Evolutionary conservation across 2,113 vertebrate genomes (phyloP).

Genomic region (Capricornis sumatraensis): DNA sequence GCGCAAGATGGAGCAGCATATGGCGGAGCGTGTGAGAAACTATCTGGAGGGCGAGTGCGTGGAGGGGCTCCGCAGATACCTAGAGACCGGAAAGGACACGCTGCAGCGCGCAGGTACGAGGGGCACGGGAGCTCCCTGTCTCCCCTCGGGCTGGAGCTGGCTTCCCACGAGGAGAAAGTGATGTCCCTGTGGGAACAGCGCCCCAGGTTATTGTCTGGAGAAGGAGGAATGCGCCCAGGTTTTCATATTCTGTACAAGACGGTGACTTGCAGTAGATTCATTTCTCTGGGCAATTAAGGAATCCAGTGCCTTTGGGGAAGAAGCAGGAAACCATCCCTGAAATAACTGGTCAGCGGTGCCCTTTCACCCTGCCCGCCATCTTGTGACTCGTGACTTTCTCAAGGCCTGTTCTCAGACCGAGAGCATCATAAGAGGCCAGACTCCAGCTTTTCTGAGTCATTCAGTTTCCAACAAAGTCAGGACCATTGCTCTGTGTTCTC

Average conservation of each 20-base stretch:
- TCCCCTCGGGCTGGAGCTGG: not conserved
- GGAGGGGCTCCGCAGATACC: not conserved
- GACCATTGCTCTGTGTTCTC: too few relatives aligned
- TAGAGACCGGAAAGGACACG: not conserved
- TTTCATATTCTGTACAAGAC: not conserved
- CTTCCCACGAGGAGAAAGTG: not conserved
- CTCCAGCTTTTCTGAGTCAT: not conserved
- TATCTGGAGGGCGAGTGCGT: not conserved
- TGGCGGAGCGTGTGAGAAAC: accelerated
- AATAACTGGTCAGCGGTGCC: not conserved
- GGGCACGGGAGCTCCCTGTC: not conserved
- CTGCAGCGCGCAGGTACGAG: not conserved
- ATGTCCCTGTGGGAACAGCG: too few relatives aligned
- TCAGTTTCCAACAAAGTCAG: not conserved
- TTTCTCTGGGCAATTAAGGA: not conserved
- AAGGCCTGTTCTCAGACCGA: accelerated
- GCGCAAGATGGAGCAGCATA: constrained; percentile 6
- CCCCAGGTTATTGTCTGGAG: accelerated
- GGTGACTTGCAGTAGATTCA: accelerated
- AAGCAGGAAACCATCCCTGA: not conserved
- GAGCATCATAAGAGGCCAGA: not conserved
- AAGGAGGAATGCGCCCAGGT: accelerated
- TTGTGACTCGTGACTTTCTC: accelerated
- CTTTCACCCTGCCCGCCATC: not conserved
- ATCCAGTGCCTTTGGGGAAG: accelerated